Percentiles rank a stretch among this genome's conserved stretches.
Evolutionary conservation across 2,888 invertebrate species (phyloP).

Genomic region (Pycnomerus fuliginosus): DNA sequence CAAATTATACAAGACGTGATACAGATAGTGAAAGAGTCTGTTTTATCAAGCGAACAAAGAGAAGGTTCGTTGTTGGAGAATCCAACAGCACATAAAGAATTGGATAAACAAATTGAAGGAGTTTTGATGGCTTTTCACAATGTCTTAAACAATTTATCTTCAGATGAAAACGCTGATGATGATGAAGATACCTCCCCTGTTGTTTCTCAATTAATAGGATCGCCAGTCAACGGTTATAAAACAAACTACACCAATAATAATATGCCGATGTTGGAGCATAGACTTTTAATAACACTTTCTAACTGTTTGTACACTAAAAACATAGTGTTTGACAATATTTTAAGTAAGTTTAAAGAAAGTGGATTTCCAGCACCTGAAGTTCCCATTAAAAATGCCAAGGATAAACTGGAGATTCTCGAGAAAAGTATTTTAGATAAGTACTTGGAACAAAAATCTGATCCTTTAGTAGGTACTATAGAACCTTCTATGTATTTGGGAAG

Average conservation of each 20-base stretch:
- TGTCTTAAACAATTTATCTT: slow-evolving; percentile 73
- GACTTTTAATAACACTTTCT: slow-evolving; percentile 81
- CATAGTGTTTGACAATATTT: slow-evolving; percentile 70
- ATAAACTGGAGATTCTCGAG: slow-evolving; percentile 62
- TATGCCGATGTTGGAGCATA: slow-evolving; percentile 71
- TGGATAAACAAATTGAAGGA: slow-evolving; percentile 58
- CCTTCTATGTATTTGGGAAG: slow-evolving; percentile 92
- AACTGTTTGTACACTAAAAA: slow-evolving; percentile 85
- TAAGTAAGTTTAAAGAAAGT: slow-evolving; percentile 64
- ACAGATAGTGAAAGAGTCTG: slow-evolving; percentile 68
- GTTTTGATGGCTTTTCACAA: slow-evolving; percentile 64
- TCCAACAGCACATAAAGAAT: slow-evolving; percentile 55
- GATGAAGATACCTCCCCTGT: slow-evolving; percentile 56
- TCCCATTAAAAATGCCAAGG: slow-evolving; percentile 68
- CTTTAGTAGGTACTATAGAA: slow-evolving; percentile 93
- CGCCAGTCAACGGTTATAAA: slow-evolving; percentile 54
- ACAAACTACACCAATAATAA: slow-evolving; percentile 38
- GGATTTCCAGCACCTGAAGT: slow-evolving; percentile 71
- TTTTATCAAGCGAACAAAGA: slow-evolving; percentile 68
- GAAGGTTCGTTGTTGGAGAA: slow-evolving; percentile 61
- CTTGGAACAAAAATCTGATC: slow-evolving; percentile 89
- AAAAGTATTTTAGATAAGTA: slow-evolving; percentile 74
- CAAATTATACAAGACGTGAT: slow-evolving; percentile 71
- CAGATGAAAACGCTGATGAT: slow-evolving; percentile 66
- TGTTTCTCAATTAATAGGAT: slow-evolving; percentile 66